A percentile compares a stretch with the other conserved stretches of the same genome.
Conservation (phyloP, 2,797 vertebrate species). For the Coranthus polyacanthus region DNA sequence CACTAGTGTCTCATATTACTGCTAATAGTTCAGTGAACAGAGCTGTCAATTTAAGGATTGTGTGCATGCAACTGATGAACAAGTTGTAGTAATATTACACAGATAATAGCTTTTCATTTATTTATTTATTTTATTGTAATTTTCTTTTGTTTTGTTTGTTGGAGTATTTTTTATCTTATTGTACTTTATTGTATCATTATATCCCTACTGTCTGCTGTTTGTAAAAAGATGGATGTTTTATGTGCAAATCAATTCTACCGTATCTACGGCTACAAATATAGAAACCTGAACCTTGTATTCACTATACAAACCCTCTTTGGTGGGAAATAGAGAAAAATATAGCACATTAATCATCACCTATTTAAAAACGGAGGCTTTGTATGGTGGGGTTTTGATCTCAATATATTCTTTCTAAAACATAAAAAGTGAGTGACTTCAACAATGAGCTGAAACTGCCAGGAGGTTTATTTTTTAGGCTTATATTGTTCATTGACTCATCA, state of each 20-base stretch:
- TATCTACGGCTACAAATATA: no score
- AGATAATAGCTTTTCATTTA: no score
- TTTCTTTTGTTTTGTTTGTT: no score
- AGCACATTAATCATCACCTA: not conserved
- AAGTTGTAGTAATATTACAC: not conserved
- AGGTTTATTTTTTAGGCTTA: slow-evolving; percentile 6
- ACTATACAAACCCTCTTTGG: not conserved
- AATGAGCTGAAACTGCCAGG: slow-evolving; percentile 29
- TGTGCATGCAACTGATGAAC: not conserved
- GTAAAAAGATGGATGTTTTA: no score
- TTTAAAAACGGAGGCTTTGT: not conserved
- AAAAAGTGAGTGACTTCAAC: not conserved
- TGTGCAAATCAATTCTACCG: no score
- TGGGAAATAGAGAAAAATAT: not conserved
- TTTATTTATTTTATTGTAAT: no score
- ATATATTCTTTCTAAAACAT: slow-evolving; percentile 20
- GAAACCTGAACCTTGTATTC: not conserved
- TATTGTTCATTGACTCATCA: slow-evolving; percentile 31
- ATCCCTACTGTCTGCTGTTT: no score
- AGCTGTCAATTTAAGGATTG: slow-evolving; percentile 3
- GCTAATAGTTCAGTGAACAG: slow-evolving; percentile 16
- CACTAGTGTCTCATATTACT: slow-evolving; percentile 64
- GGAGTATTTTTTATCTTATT: no score
- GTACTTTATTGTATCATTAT: no score
- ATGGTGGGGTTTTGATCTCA: not conserved